These are phyloP conservation scores for Sapajus apella DNA, from an alignment of 2,113 vertebrate species.

Conservation along the genomic window DNA sequence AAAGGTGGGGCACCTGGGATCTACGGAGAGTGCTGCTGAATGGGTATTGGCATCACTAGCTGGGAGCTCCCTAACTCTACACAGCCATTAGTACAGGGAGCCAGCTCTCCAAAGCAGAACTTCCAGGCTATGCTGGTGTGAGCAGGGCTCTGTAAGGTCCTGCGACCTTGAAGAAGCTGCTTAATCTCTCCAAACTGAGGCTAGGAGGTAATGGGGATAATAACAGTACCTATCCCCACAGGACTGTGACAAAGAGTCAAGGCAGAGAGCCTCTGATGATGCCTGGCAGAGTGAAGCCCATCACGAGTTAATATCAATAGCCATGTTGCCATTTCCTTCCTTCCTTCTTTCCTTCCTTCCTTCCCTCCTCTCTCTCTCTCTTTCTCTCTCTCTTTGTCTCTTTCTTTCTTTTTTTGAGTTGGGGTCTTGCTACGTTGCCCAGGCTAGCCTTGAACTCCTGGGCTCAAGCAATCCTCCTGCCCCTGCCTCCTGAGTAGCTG, in stretches of 20 bases:
- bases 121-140: background rate
- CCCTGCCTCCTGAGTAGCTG: background rate
- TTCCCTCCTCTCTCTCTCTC: fast-evolving
- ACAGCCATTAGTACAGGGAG: background rate
- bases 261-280: no score
- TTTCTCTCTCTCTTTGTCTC: no score
- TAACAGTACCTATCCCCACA: background rate
- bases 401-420: background rate
- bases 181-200: background rate
- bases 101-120: background rate
- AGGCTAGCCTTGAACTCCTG: background rate
- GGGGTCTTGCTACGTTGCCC: background rate
- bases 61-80: background rate
- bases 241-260: background rate
- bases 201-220: background rate
- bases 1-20: background rate
- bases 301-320: no score
- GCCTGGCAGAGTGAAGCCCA: background rate
- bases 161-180: background rate
- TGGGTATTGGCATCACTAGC: background rate
- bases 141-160: background rate
- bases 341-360: background rate
- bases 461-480: background rate
- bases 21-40: background rate
- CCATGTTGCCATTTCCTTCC: background rate